Conservation (phyloP, 2,113 vertebrate genomes). For the Prunella himalayana region DNA sequence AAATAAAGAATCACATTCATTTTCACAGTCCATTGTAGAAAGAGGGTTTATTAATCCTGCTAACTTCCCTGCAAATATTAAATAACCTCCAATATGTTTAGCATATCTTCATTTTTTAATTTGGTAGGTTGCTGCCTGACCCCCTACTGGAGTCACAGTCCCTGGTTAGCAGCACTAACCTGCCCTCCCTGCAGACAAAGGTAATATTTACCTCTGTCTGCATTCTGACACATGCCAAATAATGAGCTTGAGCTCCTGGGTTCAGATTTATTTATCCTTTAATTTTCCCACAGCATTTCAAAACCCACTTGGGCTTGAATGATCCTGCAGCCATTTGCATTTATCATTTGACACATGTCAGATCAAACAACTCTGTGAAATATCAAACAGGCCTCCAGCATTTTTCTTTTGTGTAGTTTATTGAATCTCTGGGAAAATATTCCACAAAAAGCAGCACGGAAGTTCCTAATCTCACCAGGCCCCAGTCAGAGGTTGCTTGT, state of each 20-base stretch:
- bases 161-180: constrained; percentile 78
- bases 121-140: constrained; percentile 79
- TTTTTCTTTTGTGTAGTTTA: not conserved
- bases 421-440: not conserved
- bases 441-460: not conserved
- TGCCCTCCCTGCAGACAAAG: constrained; percentile 84
- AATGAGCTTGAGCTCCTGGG: not conserved
- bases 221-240: not conserved
- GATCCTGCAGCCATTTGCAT: not conserved
- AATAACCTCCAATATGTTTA: not conserved
- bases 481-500: not conserved
- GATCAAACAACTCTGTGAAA: not conserved
- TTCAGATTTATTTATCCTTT: not conserved
- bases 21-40: not conserved
- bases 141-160: constrained; percentile 80
- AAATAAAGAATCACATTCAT: not conserved
- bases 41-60: not conserved
- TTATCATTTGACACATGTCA: not conserved
- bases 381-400: not conserved
- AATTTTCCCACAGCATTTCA: not conserved
- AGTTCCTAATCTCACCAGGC: not conserved
- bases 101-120: not conserved
- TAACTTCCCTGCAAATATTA: not conserved
- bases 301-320: not conserved
- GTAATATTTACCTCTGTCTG: constrained; percentile 37